These are phyloP conservation scores for Ptychobarbus kaznakovi DNA, from an alignment of 2,797 vertebrate genomes.

Conservation along the genomic window DNA sequence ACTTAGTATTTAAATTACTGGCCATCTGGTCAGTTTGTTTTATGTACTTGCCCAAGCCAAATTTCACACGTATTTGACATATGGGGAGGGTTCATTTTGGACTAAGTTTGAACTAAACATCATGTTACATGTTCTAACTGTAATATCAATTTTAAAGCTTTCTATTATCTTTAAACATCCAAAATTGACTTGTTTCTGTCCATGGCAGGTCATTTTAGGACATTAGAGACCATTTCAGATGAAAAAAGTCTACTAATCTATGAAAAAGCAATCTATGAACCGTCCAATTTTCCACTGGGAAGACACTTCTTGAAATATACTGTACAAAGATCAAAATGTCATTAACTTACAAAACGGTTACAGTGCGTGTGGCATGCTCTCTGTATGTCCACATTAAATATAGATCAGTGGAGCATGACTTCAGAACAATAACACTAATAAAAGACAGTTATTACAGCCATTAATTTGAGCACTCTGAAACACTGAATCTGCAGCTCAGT, in stretches of 20 bases:
- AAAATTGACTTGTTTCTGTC: not conserved
- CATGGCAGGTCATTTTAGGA: not conserved
- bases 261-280: not conserved
- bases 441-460: slow-evolving; percentile 51
- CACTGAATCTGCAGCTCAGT: slow-evolving; percentile 11
- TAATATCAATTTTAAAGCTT: too few relatives aligned
- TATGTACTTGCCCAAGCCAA: not conserved
- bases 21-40: not conserved
- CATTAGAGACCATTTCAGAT: not conserved
- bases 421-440: slow-evolving; percentile 54
- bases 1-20: not conserved
- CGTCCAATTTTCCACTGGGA: not conserved
- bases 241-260: not conserved
- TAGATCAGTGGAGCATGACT: slow-evolving; percentile 53
- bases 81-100: not conserved
- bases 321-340: slow-evolving; percentile 2
- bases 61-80: not conserved
- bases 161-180: not conserved
- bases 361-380: slow-evolving; percentile 13
- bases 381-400: slow-evolving; percentile 47
- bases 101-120: not conserved
- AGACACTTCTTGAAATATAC: not conserved
- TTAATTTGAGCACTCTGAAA: slow-evolving; percentile 50
- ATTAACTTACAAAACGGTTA: not conserved
- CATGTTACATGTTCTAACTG: not conserved